Percentiles rank a stretch among this genome's conserved stretches.
Conservation (phyloP, 2,113 vertebrate species). For the Tretioscincus oriximinensis region DNA sequence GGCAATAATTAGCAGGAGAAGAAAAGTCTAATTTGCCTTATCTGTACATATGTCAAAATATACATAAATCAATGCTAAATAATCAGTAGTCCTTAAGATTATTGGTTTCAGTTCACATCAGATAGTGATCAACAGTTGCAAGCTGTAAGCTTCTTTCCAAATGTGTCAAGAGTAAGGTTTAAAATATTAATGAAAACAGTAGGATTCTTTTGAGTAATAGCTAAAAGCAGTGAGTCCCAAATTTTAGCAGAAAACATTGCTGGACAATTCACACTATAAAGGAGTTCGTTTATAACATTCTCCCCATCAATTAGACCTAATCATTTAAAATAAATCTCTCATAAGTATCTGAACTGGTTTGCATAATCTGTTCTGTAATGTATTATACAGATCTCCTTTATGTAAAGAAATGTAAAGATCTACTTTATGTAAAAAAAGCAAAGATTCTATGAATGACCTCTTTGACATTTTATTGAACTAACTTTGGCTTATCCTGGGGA, state of each 20-base stretch:
- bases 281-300: background rate
- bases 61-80: background rate
- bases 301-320: background rate
- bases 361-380: conserved; percentile 9
- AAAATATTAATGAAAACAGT: background rate
- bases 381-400: background rate
- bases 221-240: background rate
- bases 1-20: too few species aligned
- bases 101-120: background rate
- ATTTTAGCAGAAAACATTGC: background rate
- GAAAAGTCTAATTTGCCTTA: background rate
- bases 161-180: fast-evolving
- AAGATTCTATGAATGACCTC: conserved; percentile 72
- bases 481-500: conserved; percentile 76
- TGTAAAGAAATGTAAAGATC: conserved; percentile 42
- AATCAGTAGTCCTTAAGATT: background rate
- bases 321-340: conserved; percentile 26
- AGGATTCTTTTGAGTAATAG: background rate
- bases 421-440: conserved; percentile 36
- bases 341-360: background rate
- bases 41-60: background rate
- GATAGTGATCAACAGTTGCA: too few species aligned
- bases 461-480: conserved; percentile 72
- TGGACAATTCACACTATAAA: background rate
- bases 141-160: too few species aligned